Conservation (phyloP, 2,797 vertebrate genomes). For the Pyrocephalus nanus region DNA sequence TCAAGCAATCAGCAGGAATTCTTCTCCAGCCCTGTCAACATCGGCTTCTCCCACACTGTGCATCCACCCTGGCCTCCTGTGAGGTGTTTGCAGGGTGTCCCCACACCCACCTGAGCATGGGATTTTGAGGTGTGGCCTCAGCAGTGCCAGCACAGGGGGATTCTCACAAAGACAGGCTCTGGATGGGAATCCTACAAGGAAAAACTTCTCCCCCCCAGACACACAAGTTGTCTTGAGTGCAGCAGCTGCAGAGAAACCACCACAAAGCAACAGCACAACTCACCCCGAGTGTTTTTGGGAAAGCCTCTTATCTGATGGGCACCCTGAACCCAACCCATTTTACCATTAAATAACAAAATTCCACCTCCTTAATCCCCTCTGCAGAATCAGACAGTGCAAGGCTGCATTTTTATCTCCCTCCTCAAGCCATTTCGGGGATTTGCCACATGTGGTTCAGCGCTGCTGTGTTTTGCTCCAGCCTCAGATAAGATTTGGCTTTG, state of each 20-base stretch:
- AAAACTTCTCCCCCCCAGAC: not conserved
- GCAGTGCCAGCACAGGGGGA: not conserved
- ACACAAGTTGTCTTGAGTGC: too few relatives aligned
- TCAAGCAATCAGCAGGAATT: too few relatives aligned
- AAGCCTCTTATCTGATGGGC: accelerated
- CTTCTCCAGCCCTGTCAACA: too few relatives aligned
- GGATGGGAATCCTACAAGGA: not conserved
- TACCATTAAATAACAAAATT: not conserved
- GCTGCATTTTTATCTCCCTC: not conserved
- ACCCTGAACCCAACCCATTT: not conserved
- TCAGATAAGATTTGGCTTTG: not conserved
- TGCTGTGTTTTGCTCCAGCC: not conserved
- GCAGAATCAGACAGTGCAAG: not conserved
- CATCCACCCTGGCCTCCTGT: too few relatives aligned
- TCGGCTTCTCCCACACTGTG: too few relatives aligned
- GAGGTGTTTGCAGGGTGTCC: too few relatives aligned
- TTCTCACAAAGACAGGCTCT: not conserved
- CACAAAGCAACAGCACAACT: not conserved
- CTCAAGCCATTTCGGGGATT: not conserved
- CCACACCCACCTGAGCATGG: too few relatives aligned
- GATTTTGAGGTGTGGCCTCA: not conserved
- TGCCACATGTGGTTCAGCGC: not conserved
- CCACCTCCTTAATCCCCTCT: not conserved
- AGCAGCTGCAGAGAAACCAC: not conserved
- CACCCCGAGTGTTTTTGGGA: not conserved